phyloP scores from a whole-genome alignment of 2,888 invertebrate genomes.

The Sphaerophoria rueppellii region DNA sequence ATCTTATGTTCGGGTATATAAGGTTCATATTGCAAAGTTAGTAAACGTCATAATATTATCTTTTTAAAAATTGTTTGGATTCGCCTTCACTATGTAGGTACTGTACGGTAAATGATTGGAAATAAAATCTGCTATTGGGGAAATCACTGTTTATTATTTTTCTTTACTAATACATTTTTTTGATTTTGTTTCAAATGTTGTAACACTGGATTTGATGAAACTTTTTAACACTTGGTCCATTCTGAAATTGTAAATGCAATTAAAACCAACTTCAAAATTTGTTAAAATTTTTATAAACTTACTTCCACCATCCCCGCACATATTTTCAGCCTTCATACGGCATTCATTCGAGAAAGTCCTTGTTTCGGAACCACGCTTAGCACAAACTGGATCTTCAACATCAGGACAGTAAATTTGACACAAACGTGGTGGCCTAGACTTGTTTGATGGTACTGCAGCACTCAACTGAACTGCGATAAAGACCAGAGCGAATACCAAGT shows the following conservation, averaged over 20 bases:
- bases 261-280: neutral
- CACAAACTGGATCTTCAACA: slow-evolving; percentile 33
- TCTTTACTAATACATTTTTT: neutral
- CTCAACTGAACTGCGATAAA: slow-evolving; percentile 24
- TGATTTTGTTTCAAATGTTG: neutral
- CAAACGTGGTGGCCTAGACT: neutral
- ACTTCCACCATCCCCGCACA: slow-evolving; percentile 44
- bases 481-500: slow-evolving; percentile 22
- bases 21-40: no score
- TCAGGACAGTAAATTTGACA: slow-evolving; percentile 60
- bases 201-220: neutral
- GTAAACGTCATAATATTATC: no score
- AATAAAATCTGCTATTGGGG: no score
- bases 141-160: no score
- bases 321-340: slow-evolving; percentile 42
- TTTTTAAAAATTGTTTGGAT: no score
- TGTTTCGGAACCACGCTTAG: slow-evolving; percentile 33
- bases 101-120: no score
- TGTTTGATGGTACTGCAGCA: slow-evolving; percentile 3
- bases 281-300: slow-evolving; percentile 4
- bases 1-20: no score
- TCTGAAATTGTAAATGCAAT: neutral
- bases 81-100: no score
- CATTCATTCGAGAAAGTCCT: slow-evolving; percentile 40
- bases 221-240: slow-evolving; percentile 13